Evolutionary conservation across 2,797 vertebrate genomes (phyloP).

Genomic region (Echeneis naucrates): DNA sequence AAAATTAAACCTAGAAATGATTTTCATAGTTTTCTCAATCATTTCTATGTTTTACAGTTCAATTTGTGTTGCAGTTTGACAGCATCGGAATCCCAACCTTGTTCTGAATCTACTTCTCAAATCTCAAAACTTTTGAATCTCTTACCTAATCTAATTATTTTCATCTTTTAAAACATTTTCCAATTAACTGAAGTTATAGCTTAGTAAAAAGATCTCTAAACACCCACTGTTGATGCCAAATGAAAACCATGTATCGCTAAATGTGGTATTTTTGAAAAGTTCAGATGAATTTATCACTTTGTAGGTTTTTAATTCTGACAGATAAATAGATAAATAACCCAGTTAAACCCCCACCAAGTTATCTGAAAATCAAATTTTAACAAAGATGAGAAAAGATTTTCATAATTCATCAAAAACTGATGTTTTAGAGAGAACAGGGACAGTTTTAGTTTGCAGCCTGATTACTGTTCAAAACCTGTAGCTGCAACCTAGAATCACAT

Average conservation of each 20-base stretch:
- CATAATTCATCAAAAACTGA: not conserved
- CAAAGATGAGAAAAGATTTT: not conserved
- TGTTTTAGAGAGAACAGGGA: not conserved
- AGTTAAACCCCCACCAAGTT: not conserved
- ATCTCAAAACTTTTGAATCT: too few species aligned
- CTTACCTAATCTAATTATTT: not conserved
- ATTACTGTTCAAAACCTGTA: slow-evolving; percentile 3
- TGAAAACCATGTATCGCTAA: not conserved
- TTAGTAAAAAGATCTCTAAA: not conserved
- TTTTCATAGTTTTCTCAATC: not conserved
- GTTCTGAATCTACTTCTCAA: not conserved
- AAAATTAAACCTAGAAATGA: not conserved
- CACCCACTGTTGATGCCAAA: not conserved
- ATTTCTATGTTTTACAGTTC: not conserved
- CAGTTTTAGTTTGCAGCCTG: not conserved
- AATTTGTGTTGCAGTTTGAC: not conserved
- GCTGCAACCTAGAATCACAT: not conserved
- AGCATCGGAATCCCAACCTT: not conserved
- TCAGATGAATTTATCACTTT: not conserved
- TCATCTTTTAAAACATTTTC: not conserved
- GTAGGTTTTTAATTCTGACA: not conserved
- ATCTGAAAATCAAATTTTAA: not conserved
- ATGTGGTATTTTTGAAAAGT: not conserved
- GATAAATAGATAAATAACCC: not conserved
- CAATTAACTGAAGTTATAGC: not conserved